These are phyloP conservation scores for Nycticebus coucang DNA, from an alignment of 2,113 vertebrate genomes.

Conservation along the genomic window DNA sequence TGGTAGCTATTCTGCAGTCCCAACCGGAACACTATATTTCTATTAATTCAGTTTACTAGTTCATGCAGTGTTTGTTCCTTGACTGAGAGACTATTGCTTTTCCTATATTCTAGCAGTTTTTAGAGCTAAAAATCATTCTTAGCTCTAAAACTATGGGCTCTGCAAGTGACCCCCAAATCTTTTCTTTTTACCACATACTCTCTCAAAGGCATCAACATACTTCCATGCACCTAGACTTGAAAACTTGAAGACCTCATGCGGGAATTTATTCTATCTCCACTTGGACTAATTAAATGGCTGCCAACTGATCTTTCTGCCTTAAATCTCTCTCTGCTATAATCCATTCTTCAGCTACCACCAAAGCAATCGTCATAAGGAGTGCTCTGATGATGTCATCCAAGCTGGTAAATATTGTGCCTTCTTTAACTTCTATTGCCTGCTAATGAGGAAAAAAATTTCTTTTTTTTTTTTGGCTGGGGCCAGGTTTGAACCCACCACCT, in stretches of 20 bases:
- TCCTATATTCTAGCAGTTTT: neutral
- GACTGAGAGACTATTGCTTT: neutral
- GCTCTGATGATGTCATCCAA: neutral
- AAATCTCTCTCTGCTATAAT: slow-evolving; percentile 31
- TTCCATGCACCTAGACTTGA: neutral
- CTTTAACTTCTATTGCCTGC: neutral
- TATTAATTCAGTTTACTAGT: neutral
- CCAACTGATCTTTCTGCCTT: slow-evolving; percentile 8
- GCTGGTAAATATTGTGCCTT: neutral
- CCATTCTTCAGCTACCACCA: slow-evolving; percentile 9
- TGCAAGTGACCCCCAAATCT: neutral
- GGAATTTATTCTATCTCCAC: slow-evolving; percentile 33
- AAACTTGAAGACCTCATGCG: neutral
- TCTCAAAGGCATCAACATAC: neutral
- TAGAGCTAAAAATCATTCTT: slow-evolving; percentile 21
- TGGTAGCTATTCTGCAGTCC: neutral
- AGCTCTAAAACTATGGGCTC: neutral
- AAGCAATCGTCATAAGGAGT: neutral
- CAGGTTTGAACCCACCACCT: too few species aligned
- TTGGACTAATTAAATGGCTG: slow-evolving; percentile 43
- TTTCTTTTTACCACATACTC: neutral
- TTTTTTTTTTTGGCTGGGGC: too few species aligned
- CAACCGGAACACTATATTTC: neutral
- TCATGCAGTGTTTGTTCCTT: neutral
- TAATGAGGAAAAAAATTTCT: neutral